These are phyloP conservation scores for Scaptomyza flava DNA, from an alignment of 2,888 invertebrate genomes.

Conservation along the genomic window DNA sequence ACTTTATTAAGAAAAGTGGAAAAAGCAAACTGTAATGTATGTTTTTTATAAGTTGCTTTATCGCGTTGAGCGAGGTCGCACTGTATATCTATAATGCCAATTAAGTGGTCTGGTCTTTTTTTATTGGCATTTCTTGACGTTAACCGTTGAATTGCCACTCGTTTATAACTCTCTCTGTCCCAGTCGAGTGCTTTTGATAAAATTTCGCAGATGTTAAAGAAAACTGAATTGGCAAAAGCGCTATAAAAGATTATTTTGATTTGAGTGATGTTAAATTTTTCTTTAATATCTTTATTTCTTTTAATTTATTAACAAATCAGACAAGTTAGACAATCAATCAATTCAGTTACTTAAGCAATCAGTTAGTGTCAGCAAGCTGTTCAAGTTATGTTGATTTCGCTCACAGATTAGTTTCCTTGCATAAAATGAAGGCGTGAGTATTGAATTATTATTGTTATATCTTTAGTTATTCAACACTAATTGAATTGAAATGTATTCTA, in stretches of 20 bases:
- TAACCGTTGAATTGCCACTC: conserved; percentile 9
- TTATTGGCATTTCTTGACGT: conserved; percentile 1
- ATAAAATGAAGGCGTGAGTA: not conserved
- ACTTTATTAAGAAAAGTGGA: no score
- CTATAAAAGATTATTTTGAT: not conserved
- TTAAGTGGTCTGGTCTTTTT: conserved; percentile 21
- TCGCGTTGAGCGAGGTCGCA: no score
- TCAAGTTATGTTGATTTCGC: not conserved
- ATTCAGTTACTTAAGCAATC: not conserved
- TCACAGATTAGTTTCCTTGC: not conserved
- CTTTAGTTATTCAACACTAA: not conserved
- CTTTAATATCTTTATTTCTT: not conserved
- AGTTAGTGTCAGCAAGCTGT: no score
- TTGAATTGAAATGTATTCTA: not conserved
- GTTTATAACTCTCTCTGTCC: not conserved
- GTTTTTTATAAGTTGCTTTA: no score
- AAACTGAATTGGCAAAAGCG: not conserved
- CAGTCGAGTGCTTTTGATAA: not conserved
- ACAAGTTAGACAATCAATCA: not conserved
- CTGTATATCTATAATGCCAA: conserved; percentile 5
- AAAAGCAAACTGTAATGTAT: no score
- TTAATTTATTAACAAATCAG: not conserved
- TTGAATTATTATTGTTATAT: no score
- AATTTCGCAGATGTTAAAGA: not conserved
- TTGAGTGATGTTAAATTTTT: no score